Base-by-base conservation (phyloP, 2,797 vertebrate genomes). In the Characodon lateralis region DNA sequence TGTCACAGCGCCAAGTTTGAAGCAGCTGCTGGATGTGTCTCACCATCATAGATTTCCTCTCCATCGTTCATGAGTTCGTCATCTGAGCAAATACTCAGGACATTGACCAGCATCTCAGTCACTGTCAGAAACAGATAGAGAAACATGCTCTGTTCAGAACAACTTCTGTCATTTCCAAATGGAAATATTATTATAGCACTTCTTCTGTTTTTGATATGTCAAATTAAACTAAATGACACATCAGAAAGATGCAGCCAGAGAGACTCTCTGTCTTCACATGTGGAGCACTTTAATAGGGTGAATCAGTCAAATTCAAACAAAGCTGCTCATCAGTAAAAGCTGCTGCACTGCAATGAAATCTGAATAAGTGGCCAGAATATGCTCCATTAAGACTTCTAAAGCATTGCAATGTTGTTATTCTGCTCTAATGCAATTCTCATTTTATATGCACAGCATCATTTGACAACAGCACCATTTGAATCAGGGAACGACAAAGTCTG, bases 31-130 rank as follows among this genome's bases (percentile, higher is more conserved):
- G 24, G 6, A 8, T 53, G 35, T 28, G 50, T 71, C 95, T 96
- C 95, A 99, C 98, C 98, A 83, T 99, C 98, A 77, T 96, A 98
- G 87, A 96, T 95, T 81, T 98, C 98, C 13, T 99, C 98, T 88
- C 96, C 98, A 43, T 99, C 98, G 13, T 97, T 97, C 88, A 96
- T 97, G 43, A 99, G 91, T 86, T 99, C 98, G 79, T 99, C 98
- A 16, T 99, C 98, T 16, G 98, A 99, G 93, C 98, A 99, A 95
- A 99, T 99, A 71, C 98, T 99, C 86, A 99, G 95, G 78, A 99
- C 98, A 0, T 99, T 99, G 73, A 99, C 98, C 93, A 99, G 95
- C 98, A 99, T 99, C 92, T 99, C 98, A 31, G 98, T 99, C 93
- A 99, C 98, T 99, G 90, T 73, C 51, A 18, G 16, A 70, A 22